Conservation (phyloP, 2,113 vertebrate species). For the Geococcyx californianus region DNA sequence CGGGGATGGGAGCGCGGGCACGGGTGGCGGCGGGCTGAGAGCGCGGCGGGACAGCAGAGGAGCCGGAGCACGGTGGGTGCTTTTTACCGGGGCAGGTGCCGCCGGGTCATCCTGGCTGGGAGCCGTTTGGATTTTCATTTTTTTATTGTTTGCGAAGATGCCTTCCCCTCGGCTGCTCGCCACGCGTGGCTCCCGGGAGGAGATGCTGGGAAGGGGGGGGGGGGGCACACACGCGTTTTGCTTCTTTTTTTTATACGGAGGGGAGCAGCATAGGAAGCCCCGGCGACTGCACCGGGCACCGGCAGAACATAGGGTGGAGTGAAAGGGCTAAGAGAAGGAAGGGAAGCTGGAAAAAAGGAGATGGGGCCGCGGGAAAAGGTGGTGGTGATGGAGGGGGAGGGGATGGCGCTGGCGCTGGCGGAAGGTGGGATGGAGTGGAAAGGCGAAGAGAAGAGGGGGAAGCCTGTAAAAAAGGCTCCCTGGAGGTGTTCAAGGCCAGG, state of each 20-base stretch:
- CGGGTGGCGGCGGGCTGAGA: background rate
- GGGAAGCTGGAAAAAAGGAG: no score
- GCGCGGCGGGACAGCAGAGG: background rate
- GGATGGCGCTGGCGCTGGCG: no score
- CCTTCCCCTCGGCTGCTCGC: background rate
- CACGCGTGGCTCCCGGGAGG: background rate
- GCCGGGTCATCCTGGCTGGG: no score
- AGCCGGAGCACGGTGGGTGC: conserved; percentile 43
- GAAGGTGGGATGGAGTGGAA: background rate
- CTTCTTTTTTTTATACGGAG: background rate
- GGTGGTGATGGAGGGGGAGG: no score
- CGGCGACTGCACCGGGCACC: no score
- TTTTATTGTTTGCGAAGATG: background rate
- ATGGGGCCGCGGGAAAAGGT: no score
- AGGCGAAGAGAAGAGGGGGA: background rate
- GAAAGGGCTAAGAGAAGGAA: no score
- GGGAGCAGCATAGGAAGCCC: background rate
- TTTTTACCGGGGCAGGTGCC: no score
- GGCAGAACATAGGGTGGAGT: no score
- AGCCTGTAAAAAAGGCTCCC: background rate
- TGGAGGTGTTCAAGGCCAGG: no score
- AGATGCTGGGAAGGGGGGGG: no score
- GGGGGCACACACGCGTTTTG: no score
- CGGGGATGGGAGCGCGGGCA: conserved; percentile 60
- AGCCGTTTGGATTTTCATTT: background rate